Conservation (phyloP, 2,888 invertebrate genomes). For the Ectemnius continuus region DNA sequence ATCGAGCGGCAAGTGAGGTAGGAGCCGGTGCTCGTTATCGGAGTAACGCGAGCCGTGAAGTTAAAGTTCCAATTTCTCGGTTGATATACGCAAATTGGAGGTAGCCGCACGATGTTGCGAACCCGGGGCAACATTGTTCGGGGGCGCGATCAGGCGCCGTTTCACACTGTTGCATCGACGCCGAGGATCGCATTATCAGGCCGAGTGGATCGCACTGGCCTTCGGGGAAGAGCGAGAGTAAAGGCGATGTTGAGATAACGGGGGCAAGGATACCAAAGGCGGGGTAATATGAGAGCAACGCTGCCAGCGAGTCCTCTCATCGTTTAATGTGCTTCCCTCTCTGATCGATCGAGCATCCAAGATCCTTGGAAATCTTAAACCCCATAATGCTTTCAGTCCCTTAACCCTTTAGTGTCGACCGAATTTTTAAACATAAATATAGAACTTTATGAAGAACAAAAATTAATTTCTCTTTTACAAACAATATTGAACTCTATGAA, state of each 20-base stretch:
- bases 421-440: too few species aligned
- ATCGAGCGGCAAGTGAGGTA: conserved; percentile 5
- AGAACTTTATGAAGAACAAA: too few species aligned
- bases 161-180: conserved; percentile 69
- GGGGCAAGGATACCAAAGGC: conserved; percentile 50
- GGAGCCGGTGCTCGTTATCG: conserved; percentile 21
- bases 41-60: conserved; percentile 40
- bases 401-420: too few species aligned
- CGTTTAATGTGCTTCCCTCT: conserved; percentile 22
- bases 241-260: conserved; percentile 28
- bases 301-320: conserved; percentile 64
- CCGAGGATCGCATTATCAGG: conserved; percentile 66
- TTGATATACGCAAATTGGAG: conserved; percentile 54
- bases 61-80: conserved; percentile 38
- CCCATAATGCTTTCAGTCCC: conserved; percentile 53
- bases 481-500: too few species aligned
- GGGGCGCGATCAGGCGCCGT: conserved; percentile 41
- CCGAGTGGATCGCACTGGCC: conserved; percentile 55
- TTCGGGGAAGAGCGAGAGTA: conserved; percentile 20
- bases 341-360: conserved; percentile 26
- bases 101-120: conserved; percentile 13
- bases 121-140: conserved; percentile 59
- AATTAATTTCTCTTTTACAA: too few species aligned
- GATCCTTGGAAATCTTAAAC: conserved; percentile 60
- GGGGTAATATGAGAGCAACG: conserved; percentile 68